These are phyloP conservation scores for Sipunculus nudus DNA, from an alignment of 2,888 invertebrate genomes.

Conservation along the genomic window DNA sequence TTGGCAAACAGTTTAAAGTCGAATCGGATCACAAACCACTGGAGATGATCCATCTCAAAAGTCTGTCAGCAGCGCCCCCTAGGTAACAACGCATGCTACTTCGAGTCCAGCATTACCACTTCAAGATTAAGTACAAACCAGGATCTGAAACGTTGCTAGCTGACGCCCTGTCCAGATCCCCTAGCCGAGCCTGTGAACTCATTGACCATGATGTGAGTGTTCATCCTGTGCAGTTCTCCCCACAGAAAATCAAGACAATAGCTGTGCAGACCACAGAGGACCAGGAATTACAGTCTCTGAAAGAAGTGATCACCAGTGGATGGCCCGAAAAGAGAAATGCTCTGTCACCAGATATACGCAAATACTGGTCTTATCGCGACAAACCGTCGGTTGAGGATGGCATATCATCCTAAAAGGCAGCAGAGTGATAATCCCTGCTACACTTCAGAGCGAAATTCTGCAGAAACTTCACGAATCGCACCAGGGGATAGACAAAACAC, in stretches of 20 bases:
- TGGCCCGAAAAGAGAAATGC: too few relatives aligned
- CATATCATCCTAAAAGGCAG: conserved; percentile 27
- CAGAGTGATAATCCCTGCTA: conserved; percentile 17
- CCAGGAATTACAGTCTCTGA: conserved; percentile 13
- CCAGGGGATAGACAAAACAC: conserved; percentile 23
- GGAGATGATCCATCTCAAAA: conserved; percentile 24
- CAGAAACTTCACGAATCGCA: conserved; percentile 15
- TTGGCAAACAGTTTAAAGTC: conserved; percentile 19
- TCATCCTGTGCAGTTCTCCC: conserved; percentile 4
- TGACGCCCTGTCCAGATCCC: too few relatives aligned
- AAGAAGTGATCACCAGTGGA: conserved; percentile 10
- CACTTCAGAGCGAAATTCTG: conserved; percentile 13
- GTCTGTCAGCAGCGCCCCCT: conserved; percentile 22
- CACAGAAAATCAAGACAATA: conserved; percentile 6
- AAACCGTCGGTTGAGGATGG: conserved; percentile 23
- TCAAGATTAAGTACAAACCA: conserved; percentile 20
- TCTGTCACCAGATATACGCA: conserved; percentile 7
- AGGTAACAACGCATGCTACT: conserved; percentile 32
- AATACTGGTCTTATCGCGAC: conserved; percentile 26
- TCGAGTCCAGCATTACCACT: conserved; percentile 27
- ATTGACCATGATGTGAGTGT: conserved; percentile 19
- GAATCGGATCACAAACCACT: conserved; percentile 30
- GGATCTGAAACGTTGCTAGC: conserved; percentile 28
- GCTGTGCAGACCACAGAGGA: conserved; percentile 1
- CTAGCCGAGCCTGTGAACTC: too few relatives aligned